Base-by-base conservation (phyloP, 2,888 invertebrate genomes). In the Hirtodrosophila cameraria region DNA sequence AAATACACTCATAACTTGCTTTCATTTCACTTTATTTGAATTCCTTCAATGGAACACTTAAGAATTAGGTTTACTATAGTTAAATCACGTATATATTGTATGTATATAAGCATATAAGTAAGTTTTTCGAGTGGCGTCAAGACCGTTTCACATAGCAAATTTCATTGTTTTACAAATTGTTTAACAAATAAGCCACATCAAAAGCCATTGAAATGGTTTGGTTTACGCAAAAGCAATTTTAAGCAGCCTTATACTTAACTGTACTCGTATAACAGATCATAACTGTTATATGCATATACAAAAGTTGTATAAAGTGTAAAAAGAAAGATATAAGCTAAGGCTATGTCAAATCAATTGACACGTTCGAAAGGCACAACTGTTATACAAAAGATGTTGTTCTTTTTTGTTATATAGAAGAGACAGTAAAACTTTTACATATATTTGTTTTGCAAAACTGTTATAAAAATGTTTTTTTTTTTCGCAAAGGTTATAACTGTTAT, bases 281-380 rank as follows among this genome's bases (percentile, higher is more conserved):
- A 9, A 13, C 11, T 42, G 11, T 31, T 41, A 27, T 55, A 45
- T 9, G 7, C 13, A 35, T 18, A 42, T 53, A 28, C 20, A 35
- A 20, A 39, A 13, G n/a, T 4, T 39, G n/a, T 45, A 49, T 48
- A 45, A 16, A 28, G 12, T 23, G 31, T 28, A 33, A 13, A 8
- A 35, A 12, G 7, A 35, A 36, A 33, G 11, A 4, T 20, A 7
- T n/a, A 16, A n/a, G 7, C 45, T 45, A 30, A 31, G 25, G 39
- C 43, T 42, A 45, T 45, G 49, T 39, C 50, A 57, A 52, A 15
- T 53, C 27, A 15, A 27, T 42, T 46, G 46, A 31, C 18, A 11
- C 30, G 11, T 11, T 35, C 42, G 8, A 43, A 70, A 70, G 69
- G 69, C 69, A 70, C 68, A 61, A 49, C 52, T 52, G 52, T 60